Percentiles rank a stretch among this genome's conserved stretches.
Conservation (phyloP, 2,797 vertebrate species). For the Pseudopleuronectes americanus region DNA sequence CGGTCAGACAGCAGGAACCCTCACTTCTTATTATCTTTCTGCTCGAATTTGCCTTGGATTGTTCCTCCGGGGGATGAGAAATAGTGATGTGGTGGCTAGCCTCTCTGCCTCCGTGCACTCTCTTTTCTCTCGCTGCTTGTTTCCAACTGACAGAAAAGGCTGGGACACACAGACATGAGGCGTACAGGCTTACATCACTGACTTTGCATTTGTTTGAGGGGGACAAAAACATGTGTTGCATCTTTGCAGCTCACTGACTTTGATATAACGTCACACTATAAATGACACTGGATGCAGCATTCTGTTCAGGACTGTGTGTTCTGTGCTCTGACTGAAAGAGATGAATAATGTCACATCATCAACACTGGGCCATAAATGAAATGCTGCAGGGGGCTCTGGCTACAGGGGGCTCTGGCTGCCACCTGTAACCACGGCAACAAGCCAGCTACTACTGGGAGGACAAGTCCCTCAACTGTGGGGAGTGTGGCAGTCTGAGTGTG, state of each 20-base stretch:
- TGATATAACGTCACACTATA: neutral
- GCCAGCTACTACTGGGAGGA: conserved; percentile 17
- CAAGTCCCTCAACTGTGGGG: conserved; percentile 27
- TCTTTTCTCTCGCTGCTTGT: conserved; percentile 14
- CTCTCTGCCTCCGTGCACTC: conserved; percentile 17
- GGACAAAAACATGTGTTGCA: neutral
- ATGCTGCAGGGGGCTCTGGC: conserved; percentile 25
- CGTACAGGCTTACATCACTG: neutral
- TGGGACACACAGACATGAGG: neutral
- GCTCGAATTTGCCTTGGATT: conserved; percentile 48
- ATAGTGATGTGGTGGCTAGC: conserved; percentile 27
- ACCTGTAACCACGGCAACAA: conserved; percentile 56
- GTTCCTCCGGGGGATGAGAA: conserved; percentile 33
- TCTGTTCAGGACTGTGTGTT: conserved; percentile 5
- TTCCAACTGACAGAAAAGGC: conserved; percentile 30
- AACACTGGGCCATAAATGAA: conserved; percentile 10
- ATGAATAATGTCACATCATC: conserved; percentile 17
- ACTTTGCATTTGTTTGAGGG: neutral
- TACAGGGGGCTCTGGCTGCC: conserved; percentile 28
- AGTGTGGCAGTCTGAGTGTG: neutral
- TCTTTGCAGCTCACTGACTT: neutral
- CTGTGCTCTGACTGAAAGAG: conserved; percentile 1
- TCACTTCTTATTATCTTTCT: conserved; percentile 65
- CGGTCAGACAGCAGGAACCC: conserved; percentile 64
- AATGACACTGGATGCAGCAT: too few species aligned